Conservation (phyloP, 2,797 vertebrate genomes). For the Loris lydekkerianus region DNA sequence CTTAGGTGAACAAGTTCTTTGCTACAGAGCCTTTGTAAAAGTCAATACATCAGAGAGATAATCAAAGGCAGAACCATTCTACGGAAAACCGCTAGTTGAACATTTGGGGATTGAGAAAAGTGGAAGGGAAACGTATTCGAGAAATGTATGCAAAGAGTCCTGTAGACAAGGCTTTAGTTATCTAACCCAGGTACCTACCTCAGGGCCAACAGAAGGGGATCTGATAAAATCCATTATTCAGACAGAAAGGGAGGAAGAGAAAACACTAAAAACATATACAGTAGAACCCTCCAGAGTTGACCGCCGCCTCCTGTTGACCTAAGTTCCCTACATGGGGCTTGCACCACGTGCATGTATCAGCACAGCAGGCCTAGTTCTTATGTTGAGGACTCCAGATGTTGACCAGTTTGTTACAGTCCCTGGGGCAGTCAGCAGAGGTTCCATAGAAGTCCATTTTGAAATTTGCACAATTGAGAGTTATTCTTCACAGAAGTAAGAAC, state of each 20-base stretch:
- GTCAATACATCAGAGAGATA: constrained; percentile 70
- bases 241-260: constrained; percentile 42
- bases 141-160: not conserved
- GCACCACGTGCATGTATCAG: no score
- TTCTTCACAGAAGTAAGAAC: constrained; percentile 87
- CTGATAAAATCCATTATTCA: constrained; percentile 37
- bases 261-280: constrained; percentile 47
- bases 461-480: constrained; percentile 74
- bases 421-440: no score
- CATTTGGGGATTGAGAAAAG: not conserved
- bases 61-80: constrained; percentile 66
- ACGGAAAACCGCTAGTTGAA: not conserved
- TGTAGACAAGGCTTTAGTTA: not conserved
- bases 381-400: no score
- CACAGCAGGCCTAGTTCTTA: no score
- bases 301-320: no score
- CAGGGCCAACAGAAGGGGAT: not conserved
- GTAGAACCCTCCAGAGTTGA: no score
- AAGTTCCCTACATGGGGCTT: no score
- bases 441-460: constrained; percentile 35
- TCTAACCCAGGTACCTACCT: constrained; percentile 22
- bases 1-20: not conserved
- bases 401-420: no score
- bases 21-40: constrained; percentile 62
- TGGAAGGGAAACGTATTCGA: not conserved